A percentile compares a stretch with the other conserved stretches of the same genome.
Conservation (phyloP, 2,888 invertebrate genomes). For the Andrena chrysosceles region DNA sequence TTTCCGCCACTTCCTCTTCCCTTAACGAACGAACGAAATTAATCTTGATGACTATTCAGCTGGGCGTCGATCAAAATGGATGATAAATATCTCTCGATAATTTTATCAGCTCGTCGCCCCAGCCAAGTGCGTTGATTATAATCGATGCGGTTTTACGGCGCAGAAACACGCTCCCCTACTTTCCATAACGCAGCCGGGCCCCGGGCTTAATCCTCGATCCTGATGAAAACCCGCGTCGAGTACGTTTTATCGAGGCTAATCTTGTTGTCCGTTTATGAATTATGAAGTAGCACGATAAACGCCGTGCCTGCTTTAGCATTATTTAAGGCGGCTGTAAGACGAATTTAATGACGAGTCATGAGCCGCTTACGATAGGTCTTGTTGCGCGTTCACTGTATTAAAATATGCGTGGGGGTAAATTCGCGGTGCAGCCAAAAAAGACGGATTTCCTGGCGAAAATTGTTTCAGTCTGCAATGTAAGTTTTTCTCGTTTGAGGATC, state of each 20-base stretch:
- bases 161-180: slow-evolving; percentile 29
- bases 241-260: slow-evolving; percentile 55
- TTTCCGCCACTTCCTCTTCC: neutral
- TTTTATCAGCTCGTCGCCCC: slow-evolving; percentile 30
- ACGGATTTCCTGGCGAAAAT: too few species aligned
- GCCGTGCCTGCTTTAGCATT: slow-evolving; percentile 23
- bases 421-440: too few species aligned
- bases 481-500: too few species aligned
- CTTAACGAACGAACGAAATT: slow-evolving; percentile 17
- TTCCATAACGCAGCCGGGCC: slow-evolving; percentile 5
- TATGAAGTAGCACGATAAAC: slow-evolving; percentile 40
- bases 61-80: slow-evolving; percentile 12
- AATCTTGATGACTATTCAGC: slow-evolving; percentile 39
- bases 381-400: neutral
- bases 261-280: slow-evolving; percentile 62
- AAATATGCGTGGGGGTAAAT: neutral
- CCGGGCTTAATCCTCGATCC: slow-evolving; percentile 44
- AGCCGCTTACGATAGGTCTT: slow-evolving; percentile 44
- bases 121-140: slow-evolving; percentile 18
- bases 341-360: slow-evolving; percentile 46
- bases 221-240: slow-evolving; percentile 52
- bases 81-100: slow-evolving; percentile 39
- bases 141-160: slow-evolving; percentile 47
- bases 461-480: too few species aligned
- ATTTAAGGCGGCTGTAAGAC: slow-evolving; percentile 54